Conservation (phyloP, 2,888 invertebrate species). For the Eristalinus sepulchralis region DNA sequence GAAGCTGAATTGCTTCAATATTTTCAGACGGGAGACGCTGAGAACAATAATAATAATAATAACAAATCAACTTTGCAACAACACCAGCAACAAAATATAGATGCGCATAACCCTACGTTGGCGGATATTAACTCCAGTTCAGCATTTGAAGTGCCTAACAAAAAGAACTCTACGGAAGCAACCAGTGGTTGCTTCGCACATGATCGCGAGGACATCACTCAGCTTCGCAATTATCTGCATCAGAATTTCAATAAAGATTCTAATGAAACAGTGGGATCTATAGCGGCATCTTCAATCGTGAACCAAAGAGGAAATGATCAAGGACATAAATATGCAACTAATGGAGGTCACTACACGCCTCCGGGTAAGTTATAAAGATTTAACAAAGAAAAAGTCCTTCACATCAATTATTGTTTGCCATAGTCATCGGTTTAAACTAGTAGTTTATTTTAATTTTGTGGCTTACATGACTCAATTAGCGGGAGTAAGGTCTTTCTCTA, state of each 20-base stretch:
- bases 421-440: too few relatives aligned
- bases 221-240: slow-evolving; percentile 83
- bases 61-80: slow-evolving; percentile 20
- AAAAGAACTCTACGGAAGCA: slow-evolving; percentile 47
- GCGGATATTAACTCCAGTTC: slow-evolving; percentile 46
- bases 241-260: slow-evolving; percentile 72
- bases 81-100: slow-evolving; percentile 56
- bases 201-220: slow-evolving; percentile 86
- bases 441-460: too few relatives aligned
- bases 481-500: too few relatives aligned
- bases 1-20: slow-evolving; percentile 93
- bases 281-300: slow-evolving; percentile 6
- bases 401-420: too few relatives aligned
- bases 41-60: slow-evolving; percentile 74
- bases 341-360: slow-evolving; percentile 57
- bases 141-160: slow-evolving; percentile 52
- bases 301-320: slow-evolving; percentile 41
- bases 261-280: slow-evolving; percentile 37
- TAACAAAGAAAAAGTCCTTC: too few relatives aligned
- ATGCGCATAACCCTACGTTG: slow-evolving; percentile 66
- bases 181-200: slow-evolving; percentile 28
- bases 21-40: slow-evolving; percentile 83
- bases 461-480: too few relatives aligned
- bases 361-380: slow-evolving; percentile 44
- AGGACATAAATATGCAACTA: slow-evolving; percentile 44